A percentile compares a stretch with the other conserved stretches of the same genome.
Evolutionary conservation across 2,888 invertebrate genomes (phyloP).

Genomic region (Nebria brevicollis): DNA sequence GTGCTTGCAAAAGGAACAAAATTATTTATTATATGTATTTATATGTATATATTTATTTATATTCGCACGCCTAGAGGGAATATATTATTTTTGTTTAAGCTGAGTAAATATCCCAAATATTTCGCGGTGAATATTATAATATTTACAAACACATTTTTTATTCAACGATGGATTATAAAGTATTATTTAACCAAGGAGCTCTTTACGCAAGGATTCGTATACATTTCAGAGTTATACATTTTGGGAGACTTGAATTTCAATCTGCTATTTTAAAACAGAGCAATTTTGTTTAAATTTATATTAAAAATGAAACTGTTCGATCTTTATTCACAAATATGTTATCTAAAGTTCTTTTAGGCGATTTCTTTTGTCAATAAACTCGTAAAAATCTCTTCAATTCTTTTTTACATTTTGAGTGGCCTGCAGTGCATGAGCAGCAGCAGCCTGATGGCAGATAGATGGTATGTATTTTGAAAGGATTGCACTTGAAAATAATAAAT

Average conservation of each 20-base stretch:
- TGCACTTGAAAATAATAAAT: conserved; percentile 44
- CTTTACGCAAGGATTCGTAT: too few species aligned
- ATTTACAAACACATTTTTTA: background rate
- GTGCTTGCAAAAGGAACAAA: background rate
- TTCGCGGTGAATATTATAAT: background rate
- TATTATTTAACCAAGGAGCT: too few species aligned
- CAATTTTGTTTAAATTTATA: too few species aligned
- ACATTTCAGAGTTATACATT: too few species aligned
- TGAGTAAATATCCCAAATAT: background rate
- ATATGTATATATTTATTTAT: background rate
- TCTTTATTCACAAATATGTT: too few species aligned
- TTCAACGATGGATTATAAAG: background rate
- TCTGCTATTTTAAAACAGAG: too few species aligned
- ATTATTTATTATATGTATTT: background rate
- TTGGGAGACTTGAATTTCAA: too few species aligned
- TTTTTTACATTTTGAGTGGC: background rate
- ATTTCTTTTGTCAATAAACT: too few species aligned
- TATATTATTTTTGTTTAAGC: background rate
- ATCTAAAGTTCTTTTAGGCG: too few species aligned
- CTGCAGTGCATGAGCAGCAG: conserved; percentile 15
- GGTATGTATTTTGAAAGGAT: conserved; percentile 17
- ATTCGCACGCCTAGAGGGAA: background rate
- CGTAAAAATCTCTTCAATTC: background rate
- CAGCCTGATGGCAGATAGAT: background rate
- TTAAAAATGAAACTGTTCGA: too few species aligned